Base-by-base conservation (phyloP, 1,140 invertebrate genomes). In the Cydia strobilella region DNA sequence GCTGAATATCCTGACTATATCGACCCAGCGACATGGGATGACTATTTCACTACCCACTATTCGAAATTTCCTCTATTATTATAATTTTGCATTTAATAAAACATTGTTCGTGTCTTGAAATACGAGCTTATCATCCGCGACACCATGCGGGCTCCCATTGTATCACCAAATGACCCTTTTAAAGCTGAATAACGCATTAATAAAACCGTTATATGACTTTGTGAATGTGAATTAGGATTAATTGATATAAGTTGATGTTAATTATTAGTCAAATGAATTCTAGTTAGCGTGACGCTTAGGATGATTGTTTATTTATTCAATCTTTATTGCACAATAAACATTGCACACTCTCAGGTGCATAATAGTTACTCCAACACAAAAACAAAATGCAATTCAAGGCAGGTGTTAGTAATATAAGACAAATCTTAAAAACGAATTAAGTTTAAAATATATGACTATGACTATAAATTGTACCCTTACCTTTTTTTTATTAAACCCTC, bases 101-200 rank as follows among this genome's bases (percentile, higher is more conserved):
- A 59, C 54, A 59, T 59, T 59, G n/a, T 51, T 51, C 48, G 6
- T 18, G 54, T 59, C 54, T 59, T 59, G 54, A 54, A 54, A 54
- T 18, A 18, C n/a, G 51, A 54, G 51, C 51, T 54, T 54, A 54
- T 54, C 51, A 15, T 81, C 82, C 82, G 75, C 84, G 82, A 83
- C 84, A 82, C 77, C 23, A 79, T 84, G 79, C 79, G 79, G 77
- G 80, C 77, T 35, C 82, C 82, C 81, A 82, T 81, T 54, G 51
- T 54, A 48, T 13, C 45, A 74, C 75, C 13, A 72, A 77, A 23
- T 76, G 80, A 82, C 81, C 74, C 73, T 54, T 18, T 54, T 18
- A 54, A n/a, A 54, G 35, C 35, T n/a, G 51, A 54, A 18, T 54
- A 54, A 54, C 15, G 51, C 51, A 54, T 54, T 54, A 54, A 54